These are phyloP conservation scores for Limnephilus rhombicus DNA, from an alignment of 2,888 invertebrate species.

Conservation along the genomic window DNA sequence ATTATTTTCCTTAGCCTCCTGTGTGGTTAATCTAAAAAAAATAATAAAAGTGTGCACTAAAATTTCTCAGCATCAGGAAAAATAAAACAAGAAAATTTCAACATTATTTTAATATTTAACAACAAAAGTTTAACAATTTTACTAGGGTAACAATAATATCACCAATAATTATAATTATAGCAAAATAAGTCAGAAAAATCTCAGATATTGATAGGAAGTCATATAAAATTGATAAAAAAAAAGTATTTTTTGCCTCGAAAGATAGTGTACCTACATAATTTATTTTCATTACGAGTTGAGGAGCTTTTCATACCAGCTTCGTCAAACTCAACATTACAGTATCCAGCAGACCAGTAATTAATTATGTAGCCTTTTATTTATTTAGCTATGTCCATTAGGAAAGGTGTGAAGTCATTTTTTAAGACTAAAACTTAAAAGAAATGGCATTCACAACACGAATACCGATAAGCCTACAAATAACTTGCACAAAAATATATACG, in stretches of 20 bases:
- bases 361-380: too few species aligned
- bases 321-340: too few species aligned
- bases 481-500: neutral
- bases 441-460: neutral
- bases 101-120: conserved; percentile 11
- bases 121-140: conserved; percentile 22
- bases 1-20: too few species aligned
- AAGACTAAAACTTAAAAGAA: neutral
- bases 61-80: neutral
- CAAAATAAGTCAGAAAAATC: neutral
- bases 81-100: neutral
- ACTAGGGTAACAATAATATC: conserved; percentile 13
- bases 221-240: neutral
- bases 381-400: neutral
- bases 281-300: too few species aligned
- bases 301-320: too few species aligned
- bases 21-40: too few species aligned
- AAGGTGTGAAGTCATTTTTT: neutral
- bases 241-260: neutral
- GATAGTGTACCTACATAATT: too few species aligned
- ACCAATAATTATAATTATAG: neutral
- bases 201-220: neutral
- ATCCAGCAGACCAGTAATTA: too few species aligned
- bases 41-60: neutral
- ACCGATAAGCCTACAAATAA: neutral